Percentiles rank a stretch among this genome's conserved stretches.
Conservation (phyloP, 1,140 invertebrate genomes). For the Zophobas atratus region DNA sequence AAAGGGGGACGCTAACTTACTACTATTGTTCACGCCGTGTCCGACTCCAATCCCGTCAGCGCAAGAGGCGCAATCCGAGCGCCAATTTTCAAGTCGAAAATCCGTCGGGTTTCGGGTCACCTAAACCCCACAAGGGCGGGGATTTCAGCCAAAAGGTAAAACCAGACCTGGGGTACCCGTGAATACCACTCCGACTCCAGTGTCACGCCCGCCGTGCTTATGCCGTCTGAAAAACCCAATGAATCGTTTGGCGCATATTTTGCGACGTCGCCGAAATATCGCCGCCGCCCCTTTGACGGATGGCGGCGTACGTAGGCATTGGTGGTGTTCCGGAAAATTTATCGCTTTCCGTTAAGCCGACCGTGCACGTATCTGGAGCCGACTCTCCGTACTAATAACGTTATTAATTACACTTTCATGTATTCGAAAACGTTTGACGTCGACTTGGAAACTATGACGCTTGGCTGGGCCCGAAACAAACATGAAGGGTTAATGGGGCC, state of each 20-base stretch:
- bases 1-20: neutral
- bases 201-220: too few relatives aligned
- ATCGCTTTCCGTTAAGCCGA: slow-evolving; percentile 35
- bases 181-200: too few relatives aligned
- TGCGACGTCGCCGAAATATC: slow-evolving; percentile 23
- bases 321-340: slow-evolving; percentile 14
- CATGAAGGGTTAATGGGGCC: slow-evolving; percentile 9
- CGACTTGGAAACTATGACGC: slow-evolving; percentile 35
- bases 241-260: neutral
- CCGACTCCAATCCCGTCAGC: too few relatives aligned
- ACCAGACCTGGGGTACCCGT: too few relatives aligned
- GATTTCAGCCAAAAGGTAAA: too few relatives aligned
- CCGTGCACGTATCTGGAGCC: slow-evolving; percentile 28
- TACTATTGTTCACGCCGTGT: too few relatives aligned
- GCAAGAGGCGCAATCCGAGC: neutral
- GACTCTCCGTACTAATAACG: slow-evolving; percentile 19
- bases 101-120: too few relatives aligned
- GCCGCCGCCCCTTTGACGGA: slow-evolving; percentile 5
- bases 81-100: neutral
- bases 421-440: slow-evolving; percentile 37
- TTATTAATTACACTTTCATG: slow-evolving; percentile 43
- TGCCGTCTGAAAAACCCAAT: too few relatives aligned
- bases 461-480: slow-evolving; percentile 26
- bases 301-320: neutral
- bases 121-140: too few relatives aligned